Conservation (phyloP, 1,140 invertebrate species). For the Penaeus chinensis region DNA sequence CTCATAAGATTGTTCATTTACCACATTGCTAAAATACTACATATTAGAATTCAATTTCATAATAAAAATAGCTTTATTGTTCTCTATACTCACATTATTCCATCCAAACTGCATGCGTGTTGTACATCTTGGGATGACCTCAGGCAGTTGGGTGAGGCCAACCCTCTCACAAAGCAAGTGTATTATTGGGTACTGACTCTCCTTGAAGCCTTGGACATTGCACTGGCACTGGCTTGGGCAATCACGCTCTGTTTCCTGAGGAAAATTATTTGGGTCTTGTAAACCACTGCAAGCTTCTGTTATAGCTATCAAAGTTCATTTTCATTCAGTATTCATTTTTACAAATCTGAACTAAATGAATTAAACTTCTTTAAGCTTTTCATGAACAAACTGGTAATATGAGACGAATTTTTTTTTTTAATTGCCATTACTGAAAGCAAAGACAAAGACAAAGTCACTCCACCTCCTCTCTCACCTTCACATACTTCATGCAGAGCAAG, state of each 20-base stretch:
- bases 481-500: neutral
- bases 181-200: slow-evolving; percentile 1
- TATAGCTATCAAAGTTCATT: too few species aligned
- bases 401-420: neutral
- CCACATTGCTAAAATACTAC: neutral
- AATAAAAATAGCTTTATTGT: too few species aligned
- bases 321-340: too few species aligned
- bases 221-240: slow-evolving; percentile 27
- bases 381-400: too few species aligned
- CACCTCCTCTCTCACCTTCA: neutral
- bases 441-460: too few species aligned
- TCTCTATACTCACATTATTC: slow-evolving; percentile 12
- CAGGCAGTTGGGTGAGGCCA: slow-evolving; percentile 15
- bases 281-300: too few species aligned
- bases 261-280: neutral
- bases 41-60: neutral
- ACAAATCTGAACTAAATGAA: too few species aligned
- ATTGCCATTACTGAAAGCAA: neutral
- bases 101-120: neutral
- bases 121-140: slow-evolving; percentile 20
- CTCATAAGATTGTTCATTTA: neutral
- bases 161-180: neutral
- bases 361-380: too few species aligned
- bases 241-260: slow-evolving; percentile 8
- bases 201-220: neutral